phyloP scores from a whole-genome alignment of 2,888 invertebrate genomes.

The Hylaea fasciaria region DNA sequence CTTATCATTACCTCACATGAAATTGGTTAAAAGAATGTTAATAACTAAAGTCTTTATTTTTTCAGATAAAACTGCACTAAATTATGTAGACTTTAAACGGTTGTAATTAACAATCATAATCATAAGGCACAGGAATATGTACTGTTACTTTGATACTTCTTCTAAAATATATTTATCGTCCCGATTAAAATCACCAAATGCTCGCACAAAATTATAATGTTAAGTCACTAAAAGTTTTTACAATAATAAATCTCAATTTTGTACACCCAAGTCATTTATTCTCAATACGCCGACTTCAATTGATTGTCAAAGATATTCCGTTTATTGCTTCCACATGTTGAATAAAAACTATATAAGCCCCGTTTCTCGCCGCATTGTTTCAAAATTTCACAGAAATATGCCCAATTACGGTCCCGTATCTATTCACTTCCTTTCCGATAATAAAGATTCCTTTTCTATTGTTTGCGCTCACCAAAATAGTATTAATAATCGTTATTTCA shows the following conservation, averaged over 20 bases:
- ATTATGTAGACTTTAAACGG: slow-evolving; percentile 16
- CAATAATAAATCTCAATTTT: no score
- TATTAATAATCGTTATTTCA: slow-evolving; percentile 76
- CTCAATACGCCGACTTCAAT: slow-evolving; percentile 13
- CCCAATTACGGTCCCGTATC: slow-evolving; percentile 70
- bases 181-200: no score
- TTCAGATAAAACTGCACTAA: slow-evolving; percentile 30
- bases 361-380: slow-evolving; percentile 64
- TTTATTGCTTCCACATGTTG: slow-evolving; percentile 57
- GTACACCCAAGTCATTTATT: slow-evolving; percentile 6
- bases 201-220: no score
- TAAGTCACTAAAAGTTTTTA: no score
- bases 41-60: slow-evolving; percentile 69
- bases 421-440: slow-evolving; percentile 80
- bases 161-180: no score
- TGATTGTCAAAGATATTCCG: slow-evolving; percentile 22
- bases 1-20: slow-evolving; percentile 37
- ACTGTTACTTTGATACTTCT: no score
- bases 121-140: neutral
- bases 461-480: slow-evolving; percentile 74
- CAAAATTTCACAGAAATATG: slow-evolving; percentile 69
- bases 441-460: slow-evolving; percentile 73
- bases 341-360: slow-evolving; percentile 58
- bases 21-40: slow-evolving; percentile 74
- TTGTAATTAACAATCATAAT: neutral